phyloP scores from a whole-genome alignment of 64 coral and sea anemone genomes.

The Trachythela sp. region DNA sequence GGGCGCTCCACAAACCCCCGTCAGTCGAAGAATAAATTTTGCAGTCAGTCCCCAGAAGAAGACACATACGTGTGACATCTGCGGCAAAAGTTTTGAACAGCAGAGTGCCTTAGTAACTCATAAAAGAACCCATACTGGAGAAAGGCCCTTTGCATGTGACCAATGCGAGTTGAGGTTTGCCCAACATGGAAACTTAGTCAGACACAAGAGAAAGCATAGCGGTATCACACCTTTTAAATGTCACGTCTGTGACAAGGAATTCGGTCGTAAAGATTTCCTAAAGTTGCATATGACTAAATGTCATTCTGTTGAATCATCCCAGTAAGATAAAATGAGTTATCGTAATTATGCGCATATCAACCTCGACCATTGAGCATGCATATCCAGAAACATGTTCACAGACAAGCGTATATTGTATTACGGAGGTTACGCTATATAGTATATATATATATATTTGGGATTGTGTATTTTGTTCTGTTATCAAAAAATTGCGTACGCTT shows the following conservation, averaged over 20 bases:
- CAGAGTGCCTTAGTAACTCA: not conserved
- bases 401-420: no score
- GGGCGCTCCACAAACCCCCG: not conserved
- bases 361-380: no score
- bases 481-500: no score
- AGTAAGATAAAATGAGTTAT: not conserved
- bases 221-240: not conserved
- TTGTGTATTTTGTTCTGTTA: no score
- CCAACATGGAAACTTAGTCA: not conserved
- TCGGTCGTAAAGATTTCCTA: not conserved
- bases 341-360: no score
- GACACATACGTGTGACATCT: not conserved
- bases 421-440: no score
- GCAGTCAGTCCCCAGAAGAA: not conserved
- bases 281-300: not conserved
- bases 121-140: not conserved
- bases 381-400: no score
- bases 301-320: not conserved
- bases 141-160: not conserved
- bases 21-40: not conserved
- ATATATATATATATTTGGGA: no score
- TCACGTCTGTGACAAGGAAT: not conserved
- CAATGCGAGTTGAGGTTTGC: not conserved
- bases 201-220: not conserved
- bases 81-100: not conserved